A percentile compares a stretch with the other conserved stretches of the same genome.
phyloP scores from a whole-genome alignment of 2,797 vertebrate genomes.

The Taenioides sp. region DNA sequence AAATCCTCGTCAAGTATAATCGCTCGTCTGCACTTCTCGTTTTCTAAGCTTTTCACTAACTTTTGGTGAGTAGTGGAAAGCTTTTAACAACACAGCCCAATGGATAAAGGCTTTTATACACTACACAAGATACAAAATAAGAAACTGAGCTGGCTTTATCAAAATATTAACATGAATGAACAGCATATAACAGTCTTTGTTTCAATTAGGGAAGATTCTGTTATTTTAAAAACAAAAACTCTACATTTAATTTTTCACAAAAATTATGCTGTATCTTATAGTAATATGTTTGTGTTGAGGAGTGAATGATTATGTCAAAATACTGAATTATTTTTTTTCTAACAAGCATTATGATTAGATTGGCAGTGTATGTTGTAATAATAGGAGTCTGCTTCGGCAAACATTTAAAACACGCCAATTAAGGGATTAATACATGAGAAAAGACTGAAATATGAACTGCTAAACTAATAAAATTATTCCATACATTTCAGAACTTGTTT shows the following conservation, averaged over 20 bases:
- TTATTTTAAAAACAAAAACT: too few species aligned
- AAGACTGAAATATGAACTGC: not conserved
- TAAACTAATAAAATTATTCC: not conserved
- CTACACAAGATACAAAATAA: not conserved
- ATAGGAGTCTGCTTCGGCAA: not conserved
- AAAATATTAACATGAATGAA: not conserved
- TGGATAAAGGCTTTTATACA: constrained; percentile 39
- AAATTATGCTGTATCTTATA: too few species aligned
- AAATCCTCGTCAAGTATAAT: constrained; percentile 55
- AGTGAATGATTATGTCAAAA: too few species aligned
- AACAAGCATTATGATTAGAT: not conserved
- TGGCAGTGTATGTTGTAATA: not conserved
- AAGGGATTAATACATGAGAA: not conserved
- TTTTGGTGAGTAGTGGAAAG: too few species aligned
- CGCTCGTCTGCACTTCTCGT: constrained; percentile 40
- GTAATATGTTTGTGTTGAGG: too few species aligned
- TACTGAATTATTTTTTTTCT: not conserved
- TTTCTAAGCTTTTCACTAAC: constrained; percentile 26
- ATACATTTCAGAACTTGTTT: not conserved
- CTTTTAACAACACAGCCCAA: constrained; percentile 49
- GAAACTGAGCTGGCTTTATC: too few species aligned
- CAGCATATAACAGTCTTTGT: too few species aligned
- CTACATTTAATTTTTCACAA: too few species aligned
- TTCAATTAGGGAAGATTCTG: too few species aligned
- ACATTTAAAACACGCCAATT: not conserved